Conservation (phyloP, 2,888 invertebrate genomes). For the Morpho achilles region DNA sequence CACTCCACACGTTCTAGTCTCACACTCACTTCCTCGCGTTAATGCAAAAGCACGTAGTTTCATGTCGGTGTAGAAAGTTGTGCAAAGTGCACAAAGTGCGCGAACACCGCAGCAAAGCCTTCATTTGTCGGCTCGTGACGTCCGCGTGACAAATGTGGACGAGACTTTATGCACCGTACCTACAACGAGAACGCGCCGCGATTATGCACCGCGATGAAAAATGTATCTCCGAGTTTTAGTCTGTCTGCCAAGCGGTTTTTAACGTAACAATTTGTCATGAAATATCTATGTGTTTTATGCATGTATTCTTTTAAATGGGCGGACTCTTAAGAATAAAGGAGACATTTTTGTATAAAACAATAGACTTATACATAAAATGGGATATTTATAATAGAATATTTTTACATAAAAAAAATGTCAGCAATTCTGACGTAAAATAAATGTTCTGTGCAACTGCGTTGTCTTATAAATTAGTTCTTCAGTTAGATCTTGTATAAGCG, state of each 20-base stretch:
- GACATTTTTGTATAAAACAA: conserved; percentile 2
- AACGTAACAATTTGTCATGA: conserved; percentile 34
- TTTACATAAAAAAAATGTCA: no score
- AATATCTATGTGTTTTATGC: conserved; percentile 27
- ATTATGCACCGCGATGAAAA: conserved; percentile 66
- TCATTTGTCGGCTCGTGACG: conserved; percentile 79
- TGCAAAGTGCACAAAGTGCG: conserved; percentile 76
- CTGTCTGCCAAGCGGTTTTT: conserved; percentile 37
- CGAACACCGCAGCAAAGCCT: conserved; percentile 73
- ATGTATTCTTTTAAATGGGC: conserved; percentile 17
- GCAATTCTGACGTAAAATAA: no score
- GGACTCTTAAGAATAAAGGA: conserved; percentile 3
- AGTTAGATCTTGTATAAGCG: no score
- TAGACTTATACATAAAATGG: not conserved
- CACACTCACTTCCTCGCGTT: conserved; percentile 62
- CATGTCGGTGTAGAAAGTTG: conserved; percentile 73
- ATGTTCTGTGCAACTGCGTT: not conserved
- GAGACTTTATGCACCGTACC: conserved; percentile 57
- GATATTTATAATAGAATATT: no score
- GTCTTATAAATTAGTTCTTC: no score
- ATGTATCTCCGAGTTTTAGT: conserved; percentile 47
- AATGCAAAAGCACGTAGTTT: conserved; percentile 76
- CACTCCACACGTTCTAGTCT: conserved; percentile 61
- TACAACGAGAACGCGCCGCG: conserved; percentile 47
- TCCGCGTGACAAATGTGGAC: conserved; percentile 76